phyloP scores from a whole-genome alignment of 2,113 vertebrate genomes.

The Grantiella picta region DNA sequence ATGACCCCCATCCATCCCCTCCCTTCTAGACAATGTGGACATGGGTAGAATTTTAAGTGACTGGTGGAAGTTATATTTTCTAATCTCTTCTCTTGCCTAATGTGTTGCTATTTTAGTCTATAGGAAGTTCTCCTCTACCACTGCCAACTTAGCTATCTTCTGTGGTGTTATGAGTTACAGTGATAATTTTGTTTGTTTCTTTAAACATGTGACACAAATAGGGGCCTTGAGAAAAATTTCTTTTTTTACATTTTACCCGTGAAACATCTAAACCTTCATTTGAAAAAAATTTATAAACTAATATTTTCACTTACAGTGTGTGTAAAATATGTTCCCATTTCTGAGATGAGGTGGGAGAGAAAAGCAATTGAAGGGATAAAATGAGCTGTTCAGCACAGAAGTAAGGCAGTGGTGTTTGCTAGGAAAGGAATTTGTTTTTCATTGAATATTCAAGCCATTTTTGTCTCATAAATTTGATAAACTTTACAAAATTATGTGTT shows the following conservation, averaged over 20 bases:
- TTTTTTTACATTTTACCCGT: not conserved
- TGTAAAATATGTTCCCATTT: not conserved
- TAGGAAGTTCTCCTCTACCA: not conserved
- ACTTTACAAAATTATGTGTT: not conserved
- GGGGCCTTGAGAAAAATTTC: not conserved
- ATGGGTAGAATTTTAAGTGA: not conserved
- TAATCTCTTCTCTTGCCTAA: not conserved
- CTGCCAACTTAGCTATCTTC: not conserved
- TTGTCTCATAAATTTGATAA: not conserved
- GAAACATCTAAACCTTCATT: not conserved
- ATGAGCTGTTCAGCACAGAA: not conserved
- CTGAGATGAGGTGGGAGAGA: not conserved
- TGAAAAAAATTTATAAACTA: not conserved
- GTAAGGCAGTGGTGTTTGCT: not conserved
- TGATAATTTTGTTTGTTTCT: not conserved
- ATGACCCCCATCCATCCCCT: not conserved
- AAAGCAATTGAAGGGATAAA: not conserved
- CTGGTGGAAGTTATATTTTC: not conserved
- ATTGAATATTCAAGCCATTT: not conserved
- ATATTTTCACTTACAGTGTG: not conserved
- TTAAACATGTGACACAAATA: not conserved
- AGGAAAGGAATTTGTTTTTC: not conserved
- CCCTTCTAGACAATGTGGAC: not conserved
- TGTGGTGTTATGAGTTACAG: not conserved
- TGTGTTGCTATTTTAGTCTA: conserved; percentile 13